Percentiles rank a stretch among this genome's conserved stretches.
Conservation (phyloP, 64 coral and sea anemone genomes). For the Montipora efflorescens region DNA sequence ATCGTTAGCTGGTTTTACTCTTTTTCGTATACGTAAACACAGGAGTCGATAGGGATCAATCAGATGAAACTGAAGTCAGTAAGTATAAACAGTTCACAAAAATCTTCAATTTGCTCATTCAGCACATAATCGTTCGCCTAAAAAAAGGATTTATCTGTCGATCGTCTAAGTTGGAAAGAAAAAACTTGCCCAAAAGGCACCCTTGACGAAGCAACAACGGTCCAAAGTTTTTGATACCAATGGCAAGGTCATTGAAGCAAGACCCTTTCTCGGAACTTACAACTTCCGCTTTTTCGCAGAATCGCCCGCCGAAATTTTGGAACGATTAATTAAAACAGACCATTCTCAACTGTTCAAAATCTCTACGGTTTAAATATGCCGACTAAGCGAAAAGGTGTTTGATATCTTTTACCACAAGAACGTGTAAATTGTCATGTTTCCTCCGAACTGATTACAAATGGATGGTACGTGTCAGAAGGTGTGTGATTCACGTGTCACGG, state of each 20-base stretch:
- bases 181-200: background rate
- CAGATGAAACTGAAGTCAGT: background rate
- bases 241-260: background rate
- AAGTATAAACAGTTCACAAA: background rate
- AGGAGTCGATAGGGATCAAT: background rate
- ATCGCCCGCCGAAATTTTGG: background rate
- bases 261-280: background rate
- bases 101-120: background rate
- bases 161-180: background rate
- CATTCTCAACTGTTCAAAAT: background rate
- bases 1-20: no score
- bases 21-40: no score
- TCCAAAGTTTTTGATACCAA: background rate
- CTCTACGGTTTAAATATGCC: no score
- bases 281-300: constrained; percentile 25
- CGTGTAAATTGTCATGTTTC: no score
- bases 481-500: no score
- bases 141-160: background rate
- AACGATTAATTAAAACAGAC: background rate
- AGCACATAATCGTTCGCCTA: background rate
- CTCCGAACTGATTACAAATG: no score
- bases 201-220: background rate
- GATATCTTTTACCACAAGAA: no score
- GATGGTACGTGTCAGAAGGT: no score
- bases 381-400: no score